Conservation (phyloP, 2,113 vertebrate genomes). For the Clarias batrachus region DNA sequence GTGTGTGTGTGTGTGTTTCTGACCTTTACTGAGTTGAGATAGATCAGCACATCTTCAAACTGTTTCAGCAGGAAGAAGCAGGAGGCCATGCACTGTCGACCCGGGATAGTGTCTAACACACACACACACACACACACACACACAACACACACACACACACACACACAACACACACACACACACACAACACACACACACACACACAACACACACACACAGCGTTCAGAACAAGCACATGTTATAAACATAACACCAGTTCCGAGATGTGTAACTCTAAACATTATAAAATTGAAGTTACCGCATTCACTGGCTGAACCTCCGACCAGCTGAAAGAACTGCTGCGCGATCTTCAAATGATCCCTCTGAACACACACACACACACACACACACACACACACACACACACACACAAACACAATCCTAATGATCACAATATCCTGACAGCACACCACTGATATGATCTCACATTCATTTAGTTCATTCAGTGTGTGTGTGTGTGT, state of each 20-base stretch:
- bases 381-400: slow-evolving; percentile 35
- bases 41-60: slow-evolving; percentile 94
- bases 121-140: slow-evolving; percentile 38
- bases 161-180: slow-evolving; percentile 49
- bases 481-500: background rate
- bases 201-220: slow-evolving; percentile 11
- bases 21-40: slow-evolving; percentile 98
- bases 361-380: slow-evolving; percentile 70
- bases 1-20: slow-evolving; percentile 52
- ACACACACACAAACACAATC: background rate
- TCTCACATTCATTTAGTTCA: background rate
- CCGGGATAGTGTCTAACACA: slow-evolving; percentile 91
- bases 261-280: background rate
- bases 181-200: slow-evolving; percentile 39
- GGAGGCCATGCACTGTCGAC: slow-evolving; percentile 96
- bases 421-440: background rate
- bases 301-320: slow-evolving; percentile 96
- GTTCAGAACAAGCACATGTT: background rate
- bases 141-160: slow-evolving; percentile 53
- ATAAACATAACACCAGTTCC: background rate
- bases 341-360: slow-evolving; percentile 93
- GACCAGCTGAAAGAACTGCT: slow-evolving; percentile 95
- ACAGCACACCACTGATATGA: background rate
- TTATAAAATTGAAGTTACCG: slow-evolving; percentile 70
- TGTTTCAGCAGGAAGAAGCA: slow-evolving; percentile 93